These are phyloP conservation scores for Sinohyriopsis cumingii DNA, from an alignment of 2,888 invertebrate species.

Conservation along the genomic window DNA sequence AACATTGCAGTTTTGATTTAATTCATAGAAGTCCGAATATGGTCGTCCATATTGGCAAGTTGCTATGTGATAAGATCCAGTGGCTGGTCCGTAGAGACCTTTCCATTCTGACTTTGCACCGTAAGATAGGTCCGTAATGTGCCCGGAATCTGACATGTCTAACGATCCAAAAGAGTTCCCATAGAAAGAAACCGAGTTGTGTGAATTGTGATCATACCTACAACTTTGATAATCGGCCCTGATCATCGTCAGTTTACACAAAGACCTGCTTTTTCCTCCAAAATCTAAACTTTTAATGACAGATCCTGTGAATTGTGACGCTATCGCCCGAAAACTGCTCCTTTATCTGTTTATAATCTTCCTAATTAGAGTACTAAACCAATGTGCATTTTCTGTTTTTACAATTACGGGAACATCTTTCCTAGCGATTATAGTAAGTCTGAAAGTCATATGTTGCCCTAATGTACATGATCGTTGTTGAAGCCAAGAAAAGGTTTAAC, in stretches of 20 bases:
- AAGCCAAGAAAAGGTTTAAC: too few relatives aligned
- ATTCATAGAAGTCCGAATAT: slow-evolving; percentile 49
- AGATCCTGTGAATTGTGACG: too few relatives aligned
- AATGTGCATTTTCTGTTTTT: too few relatives aligned
- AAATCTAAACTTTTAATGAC: too few relatives aligned
- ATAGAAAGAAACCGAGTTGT: slow-evolving; percentile 31
- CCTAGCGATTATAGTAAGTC: too few relatives aligned
- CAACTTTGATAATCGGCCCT: slow-evolving; percentile 69
- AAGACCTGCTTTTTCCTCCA: background rate
- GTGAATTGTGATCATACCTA: slow-evolving; percentile 55
- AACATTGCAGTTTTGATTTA: slow-evolving; percentile 28
- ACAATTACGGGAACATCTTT: too few relatives aligned
- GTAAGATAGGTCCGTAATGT: slow-evolving; percentile 63
- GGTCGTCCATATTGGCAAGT: slow-evolving; percentile 21
- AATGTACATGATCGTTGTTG: too few relatives aligned
- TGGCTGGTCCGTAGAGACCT: slow-evolving; percentile 45
- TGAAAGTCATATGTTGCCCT: too few relatives aligned
- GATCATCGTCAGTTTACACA: slow-evolving; percentile 56
- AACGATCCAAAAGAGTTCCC: slow-evolving; percentile 28
- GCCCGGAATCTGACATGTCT: slow-evolving; percentile 57
- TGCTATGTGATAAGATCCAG: slow-evolving; percentile 32
- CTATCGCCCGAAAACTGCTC: too few relatives aligned
- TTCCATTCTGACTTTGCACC: slow-evolving; percentile 40
- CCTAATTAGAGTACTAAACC: too few relatives aligned
- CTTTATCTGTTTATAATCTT: too few relatives aligned